Base-by-base conservation (phyloP, 2,888 invertebrate species). In the Ptychoptera contaminata region DNA sequence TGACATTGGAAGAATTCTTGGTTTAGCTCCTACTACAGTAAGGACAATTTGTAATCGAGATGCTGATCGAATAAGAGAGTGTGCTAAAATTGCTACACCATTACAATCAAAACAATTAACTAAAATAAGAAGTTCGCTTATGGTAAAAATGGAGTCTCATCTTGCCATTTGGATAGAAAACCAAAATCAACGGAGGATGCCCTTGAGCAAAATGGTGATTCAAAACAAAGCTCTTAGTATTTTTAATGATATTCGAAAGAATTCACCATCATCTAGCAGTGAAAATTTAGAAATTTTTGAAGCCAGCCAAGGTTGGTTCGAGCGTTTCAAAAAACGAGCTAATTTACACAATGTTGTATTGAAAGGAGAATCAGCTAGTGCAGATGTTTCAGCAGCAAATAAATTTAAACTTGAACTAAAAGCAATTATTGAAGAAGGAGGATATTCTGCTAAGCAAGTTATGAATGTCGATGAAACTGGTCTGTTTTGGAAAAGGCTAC, bases 371-470 rank as follows among this genome's bases (percentile, higher is more conserved):
- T 40, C 46, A 37, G 43, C 43, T 15, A 43, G 46, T 39, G 42
- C 38, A 39, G 46, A 46, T 43, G 30, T 40, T 40, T 11, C 40
- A 40, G 43, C 40, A 16, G 40, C 43, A 30, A 37, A 37, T 32
- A 30, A 43, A 31, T 43, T 43, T 43, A 40, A 31, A 30, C 6
- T 7, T 29, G 29, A 37, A 37, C 37, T 40, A 29, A 46, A 48
- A 46, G 40, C 37, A n/a, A 44, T 48, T 42, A 32, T 48, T 43
- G 37, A 46, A 41, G 42, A 45, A 42, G 43, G 44, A 43, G 46
- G 40, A 37, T 46, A 48, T 43, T 45, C 43, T 43, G n/a, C 45
- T 36, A 44, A 46, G 42, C 48, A 46, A 46, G 37, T 46, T 36
- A 8, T 46, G 2, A 48, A 45, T 39, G 41, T 46, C 12, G 46